Percentiles rank a stretch among this genome's conserved stretches.
These are phyloP conservation scores for Zosterops pallidus DNA, from an alignment of 2,113 vertebrate genomes.

Conservation along the genomic window DNA sequence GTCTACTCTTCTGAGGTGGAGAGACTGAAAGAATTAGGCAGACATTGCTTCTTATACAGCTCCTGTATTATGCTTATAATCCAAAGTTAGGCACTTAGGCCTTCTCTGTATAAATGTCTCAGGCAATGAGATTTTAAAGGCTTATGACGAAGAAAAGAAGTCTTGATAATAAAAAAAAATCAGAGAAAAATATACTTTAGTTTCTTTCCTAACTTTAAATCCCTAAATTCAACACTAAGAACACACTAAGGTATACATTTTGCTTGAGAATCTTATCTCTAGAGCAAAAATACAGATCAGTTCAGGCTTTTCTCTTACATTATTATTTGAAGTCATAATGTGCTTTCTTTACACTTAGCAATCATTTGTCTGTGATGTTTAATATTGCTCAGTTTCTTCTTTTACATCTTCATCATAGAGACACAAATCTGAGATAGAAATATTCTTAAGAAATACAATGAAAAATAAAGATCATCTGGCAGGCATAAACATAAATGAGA, in stretches of 20 bases:
- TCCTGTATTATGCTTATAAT: background rate
- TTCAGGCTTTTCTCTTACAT: background rate
- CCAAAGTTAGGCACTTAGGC: background rate
- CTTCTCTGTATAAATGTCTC: background rate
- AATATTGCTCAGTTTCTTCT: background rate
- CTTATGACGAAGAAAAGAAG: background rate
- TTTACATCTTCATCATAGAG: background rate
- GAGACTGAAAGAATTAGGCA: background rate
- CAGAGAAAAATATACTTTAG: background rate
- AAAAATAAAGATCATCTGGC: conserved; percentile 49
- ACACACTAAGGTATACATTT: background rate
- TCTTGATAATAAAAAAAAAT: background rate
- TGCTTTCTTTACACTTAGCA: background rate
- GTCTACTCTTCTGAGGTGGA: background rate
- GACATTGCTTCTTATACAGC: background rate
- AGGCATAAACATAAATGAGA: conserved; percentile 58
- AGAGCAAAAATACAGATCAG: background rate
- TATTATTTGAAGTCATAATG: background rate
- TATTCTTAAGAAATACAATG: conserved; percentile 34
- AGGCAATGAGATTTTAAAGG: background rate
- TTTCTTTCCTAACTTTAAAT: background rate
- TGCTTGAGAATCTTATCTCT: background rate
- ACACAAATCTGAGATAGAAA: conserved; percentile 23
- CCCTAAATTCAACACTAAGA: background rate
- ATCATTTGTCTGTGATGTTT: conserved; percentile 12